Evolutionary conservation across 2,888 invertebrate species (phyloP).

Genomic region (Ommatoiulus sabulosus): DNA sequence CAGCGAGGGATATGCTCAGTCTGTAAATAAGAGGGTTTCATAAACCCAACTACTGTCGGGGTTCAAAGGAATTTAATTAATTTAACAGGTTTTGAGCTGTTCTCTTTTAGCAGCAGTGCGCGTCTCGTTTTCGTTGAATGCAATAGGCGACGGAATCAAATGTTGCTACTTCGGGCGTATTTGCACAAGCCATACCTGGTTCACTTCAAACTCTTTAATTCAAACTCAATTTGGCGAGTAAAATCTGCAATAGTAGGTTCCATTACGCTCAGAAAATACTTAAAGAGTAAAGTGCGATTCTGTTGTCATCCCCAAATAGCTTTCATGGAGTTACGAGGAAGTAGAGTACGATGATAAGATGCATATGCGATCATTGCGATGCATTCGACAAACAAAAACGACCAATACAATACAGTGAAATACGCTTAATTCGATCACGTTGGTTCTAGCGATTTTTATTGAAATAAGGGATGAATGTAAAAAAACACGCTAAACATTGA

Average conservation of each 20-base stretch:
- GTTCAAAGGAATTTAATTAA: slow-evolving; percentile 31
- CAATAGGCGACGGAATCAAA: background rate
- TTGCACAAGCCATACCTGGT: background rate
- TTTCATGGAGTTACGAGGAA: too few relatives aligned
- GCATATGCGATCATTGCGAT: too few relatives aligned
- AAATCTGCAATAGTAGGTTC: background rate
- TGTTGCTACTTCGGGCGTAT: background rate
- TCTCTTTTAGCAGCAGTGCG: background rate
- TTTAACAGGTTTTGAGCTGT: slow-evolving; percentile 10
- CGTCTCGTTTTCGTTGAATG: background rate
- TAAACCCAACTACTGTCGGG: background rate
- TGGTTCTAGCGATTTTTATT: too few relatives aligned
- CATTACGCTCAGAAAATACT: too few relatives aligned
- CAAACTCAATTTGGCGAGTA: slow-evolving; percentile 25
- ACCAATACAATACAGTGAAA: too few relatives aligned
- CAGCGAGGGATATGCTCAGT: background rate
- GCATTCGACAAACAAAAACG: too few relatives aligned
- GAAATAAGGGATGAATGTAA: too few relatives aligned
- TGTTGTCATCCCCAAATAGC: background rate
- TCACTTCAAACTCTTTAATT: slow-evolving; percentile 32
- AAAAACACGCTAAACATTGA: too few relatives aligned
- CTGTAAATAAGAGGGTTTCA: background rate
- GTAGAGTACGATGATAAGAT: too few relatives aligned
- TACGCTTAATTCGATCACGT: too few relatives aligned
- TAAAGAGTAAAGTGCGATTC: too few relatives aligned